These are phyloP conservation scores for Pachypanchax playfairii DNA, from an alignment of 2,113 vertebrate genomes.

Conservation along the genomic window DNA sequence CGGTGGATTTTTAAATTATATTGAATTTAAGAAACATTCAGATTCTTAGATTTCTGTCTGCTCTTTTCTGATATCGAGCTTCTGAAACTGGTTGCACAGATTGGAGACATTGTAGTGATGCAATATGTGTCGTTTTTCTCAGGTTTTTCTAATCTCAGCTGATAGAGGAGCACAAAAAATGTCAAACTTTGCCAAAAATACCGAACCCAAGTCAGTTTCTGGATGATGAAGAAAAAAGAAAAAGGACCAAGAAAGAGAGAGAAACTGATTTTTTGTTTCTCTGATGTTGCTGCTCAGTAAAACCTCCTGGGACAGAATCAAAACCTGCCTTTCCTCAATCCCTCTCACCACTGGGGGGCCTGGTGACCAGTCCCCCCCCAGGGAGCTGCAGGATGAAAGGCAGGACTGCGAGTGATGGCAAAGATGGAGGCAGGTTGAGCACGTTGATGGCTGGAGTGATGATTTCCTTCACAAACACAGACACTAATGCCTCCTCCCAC, in stretches of 20 bases:
- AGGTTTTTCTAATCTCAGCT: slow-evolving; percentile 1
- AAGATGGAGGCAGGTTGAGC: slow-evolving; percentile 51
- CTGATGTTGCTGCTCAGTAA: slow-evolving; percentile 45
- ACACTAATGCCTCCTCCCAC: slow-evolving; percentile 68
- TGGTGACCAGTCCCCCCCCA: slow-evolving; percentile 47
- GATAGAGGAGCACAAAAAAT: slow-evolving; percentile 32
- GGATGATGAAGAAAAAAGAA: slow-evolving; percentile 20
- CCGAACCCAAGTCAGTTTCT: slow-evolving; percentile 30
- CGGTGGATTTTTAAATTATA: too few relatives aligned
- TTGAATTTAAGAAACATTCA: too few relatives aligned
- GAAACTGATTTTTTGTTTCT: slow-evolving; percentile 17
- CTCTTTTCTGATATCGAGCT: too few relatives aligned
- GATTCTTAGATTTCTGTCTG: too few relatives aligned
- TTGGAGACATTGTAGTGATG: slow-evolving; percentile 25
- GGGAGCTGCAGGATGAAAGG: slow-evolving; percentile 26
- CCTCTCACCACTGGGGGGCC: slow-evolving; percentile 32
- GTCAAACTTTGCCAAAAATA: slow-evolving; percentile 45
- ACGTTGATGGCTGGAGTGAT: slow-evolving; percentile 73
- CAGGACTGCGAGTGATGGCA: slow-evolving; percentile 25
- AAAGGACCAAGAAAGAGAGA: slow-evolving; percentile 22
- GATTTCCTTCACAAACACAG: slow-evolving; percentile 80
- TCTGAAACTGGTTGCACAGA: not conserved
- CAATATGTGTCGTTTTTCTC: slow-evolving; percentile 36
- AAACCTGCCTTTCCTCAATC: slow-evolving; percentile 50
- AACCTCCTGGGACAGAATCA: slow-evolving; percentile 58